Percentiles rank a stretch among this genome's conserved stretches.
Evolutionary conservation across 1,140 invertebrate species (phyloP).

Genomic region (Danaus plexippus): DNA sequence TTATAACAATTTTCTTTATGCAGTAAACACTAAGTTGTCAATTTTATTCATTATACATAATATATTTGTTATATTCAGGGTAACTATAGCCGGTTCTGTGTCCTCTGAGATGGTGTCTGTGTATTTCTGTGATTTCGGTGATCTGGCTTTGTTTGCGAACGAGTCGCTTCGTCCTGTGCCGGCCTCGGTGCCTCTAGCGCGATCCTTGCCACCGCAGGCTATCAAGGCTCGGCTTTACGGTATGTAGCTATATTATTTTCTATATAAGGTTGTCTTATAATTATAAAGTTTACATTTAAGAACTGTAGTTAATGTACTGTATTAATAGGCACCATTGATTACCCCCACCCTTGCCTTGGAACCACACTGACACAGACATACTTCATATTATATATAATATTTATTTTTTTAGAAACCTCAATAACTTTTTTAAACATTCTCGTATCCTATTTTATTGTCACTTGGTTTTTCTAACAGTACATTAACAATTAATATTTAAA

Average conservation of each 20-base stretch:
- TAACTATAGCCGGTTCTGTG: conserved; percentile 49
- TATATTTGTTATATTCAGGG: conserved; percentile 31
- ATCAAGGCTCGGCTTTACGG: conserved; percentile 64
- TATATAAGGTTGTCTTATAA: background rate
- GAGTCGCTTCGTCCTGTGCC: conserved; percentile 45
- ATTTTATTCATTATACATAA: no score
- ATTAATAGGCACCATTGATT: no score
- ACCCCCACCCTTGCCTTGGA: no score
- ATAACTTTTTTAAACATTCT: no score
- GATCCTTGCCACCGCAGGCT: conserved; percentile 58
- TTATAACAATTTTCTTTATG: background rate
- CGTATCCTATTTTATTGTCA: no score
- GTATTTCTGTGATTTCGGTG: conserved; percentile 67
- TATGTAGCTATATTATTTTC: conserved; percentile 12
- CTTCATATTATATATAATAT: no score
- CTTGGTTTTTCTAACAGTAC: no score
- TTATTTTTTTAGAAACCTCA: no score
- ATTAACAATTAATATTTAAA: no score
- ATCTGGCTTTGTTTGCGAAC: conserved; percentile 48
- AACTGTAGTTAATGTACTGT: no score
- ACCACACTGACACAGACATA: no score
- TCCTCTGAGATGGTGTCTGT: conserved; percentile 57
- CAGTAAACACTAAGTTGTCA: no score
- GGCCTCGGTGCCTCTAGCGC: conserved; percentile 40
- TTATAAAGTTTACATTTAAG: background rate